phyloP scores from a whole-genome alignment of 2,113 vertebrate genomes.

The Anarrhichthys ocellatus region DNA sequence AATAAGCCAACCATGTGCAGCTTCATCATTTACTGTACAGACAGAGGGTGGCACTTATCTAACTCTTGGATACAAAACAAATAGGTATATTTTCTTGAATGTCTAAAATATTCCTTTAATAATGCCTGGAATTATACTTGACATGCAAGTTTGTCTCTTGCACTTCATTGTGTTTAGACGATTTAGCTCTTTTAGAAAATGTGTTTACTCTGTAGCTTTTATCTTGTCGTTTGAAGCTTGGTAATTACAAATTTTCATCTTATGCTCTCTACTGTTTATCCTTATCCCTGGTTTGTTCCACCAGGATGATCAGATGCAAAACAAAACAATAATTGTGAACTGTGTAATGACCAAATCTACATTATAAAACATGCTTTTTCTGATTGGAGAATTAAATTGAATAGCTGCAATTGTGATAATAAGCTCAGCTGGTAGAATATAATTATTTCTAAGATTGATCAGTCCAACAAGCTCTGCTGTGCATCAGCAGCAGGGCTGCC shows the following conservation, averaged over 20 bases:
- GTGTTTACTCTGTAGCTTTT: neutral
- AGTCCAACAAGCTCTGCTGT: neutral
- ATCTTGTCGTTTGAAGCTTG: neutral
- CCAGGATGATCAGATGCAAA: neutral
- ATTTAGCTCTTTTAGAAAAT: neutral
- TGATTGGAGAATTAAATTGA: neutral
- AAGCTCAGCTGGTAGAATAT: neutral
- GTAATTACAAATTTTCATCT: neutral
- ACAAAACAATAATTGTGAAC: neutral
- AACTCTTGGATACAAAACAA: neutral
- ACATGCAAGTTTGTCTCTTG: neutral
- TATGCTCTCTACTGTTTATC: conserved; percentile 7
- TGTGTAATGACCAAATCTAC: neutral
- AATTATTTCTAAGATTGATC: neutral
- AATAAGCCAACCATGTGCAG: neutral
- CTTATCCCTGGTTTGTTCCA: neutral
- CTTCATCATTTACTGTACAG: neutral
- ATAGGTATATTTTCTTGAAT: neutral
- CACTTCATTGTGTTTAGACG: neutral
- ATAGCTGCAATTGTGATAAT: neutral
- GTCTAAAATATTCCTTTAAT: neutral
- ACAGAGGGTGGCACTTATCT: neutral
- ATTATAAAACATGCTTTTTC: neutral
- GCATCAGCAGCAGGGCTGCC: neutral
- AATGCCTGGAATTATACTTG: neutral